Percentiles rank a stretch among this genome's conserved stretches.
Conservation (phyloP, 1,140 invertebrate species). For the Panulirus ornatus region DNA sequence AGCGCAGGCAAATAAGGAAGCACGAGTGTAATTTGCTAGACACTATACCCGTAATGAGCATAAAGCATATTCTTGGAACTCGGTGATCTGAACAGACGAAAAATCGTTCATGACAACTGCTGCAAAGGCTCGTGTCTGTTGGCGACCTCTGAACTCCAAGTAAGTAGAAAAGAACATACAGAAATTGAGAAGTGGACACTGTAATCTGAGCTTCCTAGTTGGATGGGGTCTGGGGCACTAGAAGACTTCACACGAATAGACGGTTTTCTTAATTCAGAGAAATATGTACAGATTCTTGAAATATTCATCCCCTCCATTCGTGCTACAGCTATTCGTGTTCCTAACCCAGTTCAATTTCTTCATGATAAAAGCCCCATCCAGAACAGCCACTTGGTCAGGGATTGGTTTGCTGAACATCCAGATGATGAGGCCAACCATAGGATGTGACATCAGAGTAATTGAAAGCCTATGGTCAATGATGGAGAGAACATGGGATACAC, state of each 20-base stretch:
- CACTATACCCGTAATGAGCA: conserved; percentile 11
- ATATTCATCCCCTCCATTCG: neutral
- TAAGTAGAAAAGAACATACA: conserved; percentile 11
- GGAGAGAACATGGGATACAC: conserved; percentile 5
- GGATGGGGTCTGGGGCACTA: conserved; percentile 29
- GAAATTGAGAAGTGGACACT: conserved; percentile 15
- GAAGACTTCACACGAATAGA: conserved; percentile 14
- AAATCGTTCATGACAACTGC: conserved; percentile 10
- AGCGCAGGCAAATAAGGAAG: conserved; percentile 11
- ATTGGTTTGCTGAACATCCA: neutral
- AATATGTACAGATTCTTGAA: too few species aligned
- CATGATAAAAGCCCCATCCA: conserved; percentile 2
- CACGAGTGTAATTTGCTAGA: conserved; percentile 10
- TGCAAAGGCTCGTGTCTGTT: neutral
- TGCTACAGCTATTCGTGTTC: conserved; percentile 21
- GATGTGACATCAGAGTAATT: neutral
- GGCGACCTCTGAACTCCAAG: conserved; percentile 21
- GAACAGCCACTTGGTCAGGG: conserved; percentile 1
- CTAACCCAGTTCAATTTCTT: conserved; percentile 19
- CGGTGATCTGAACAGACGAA: too few species aligned
- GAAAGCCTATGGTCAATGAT: neutral
- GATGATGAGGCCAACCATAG: neutral
- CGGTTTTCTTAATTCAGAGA: conserved; percentile 10
- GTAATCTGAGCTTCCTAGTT: conserved; percentile 2
- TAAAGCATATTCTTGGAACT: too few species aligned